These are phyloP conservation scores for Gonioctena quinquepunctata DNA, from an alignment of 1,140 invertebrate genomes.

Conservation along the genomic window DNA sequence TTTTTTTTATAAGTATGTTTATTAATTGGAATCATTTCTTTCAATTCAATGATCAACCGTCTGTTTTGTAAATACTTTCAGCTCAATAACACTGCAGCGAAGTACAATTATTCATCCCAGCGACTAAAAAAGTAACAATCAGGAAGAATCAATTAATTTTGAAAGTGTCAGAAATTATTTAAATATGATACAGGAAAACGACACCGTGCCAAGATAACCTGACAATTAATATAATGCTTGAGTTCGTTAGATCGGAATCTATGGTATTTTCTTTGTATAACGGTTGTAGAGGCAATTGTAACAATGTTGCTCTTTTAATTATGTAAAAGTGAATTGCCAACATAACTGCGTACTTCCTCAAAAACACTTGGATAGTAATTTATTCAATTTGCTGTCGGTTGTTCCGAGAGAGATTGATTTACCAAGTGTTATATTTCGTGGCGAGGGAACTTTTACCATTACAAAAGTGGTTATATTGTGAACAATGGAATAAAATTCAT, in stretches of 20 bases:
- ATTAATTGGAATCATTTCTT: too few species aligned
- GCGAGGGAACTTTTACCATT: too few species aligned
- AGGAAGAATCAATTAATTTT: background rate
- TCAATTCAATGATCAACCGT: too few species aligned
- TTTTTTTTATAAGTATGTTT: too few species aligned
- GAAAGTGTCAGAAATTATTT: background rate
- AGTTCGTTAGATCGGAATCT: background rate
- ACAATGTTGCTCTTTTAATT: background rate
- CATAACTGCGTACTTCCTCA: conserved; percentile 1
- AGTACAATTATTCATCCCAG: background rate
- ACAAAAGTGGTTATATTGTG: too few species aligned
- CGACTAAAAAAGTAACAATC: background rate
- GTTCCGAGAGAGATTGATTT: too few species aligned
- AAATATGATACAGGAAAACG: background rate
- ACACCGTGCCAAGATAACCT: conserved; percentile 3
- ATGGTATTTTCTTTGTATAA: background rate
- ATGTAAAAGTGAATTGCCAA: background rate
- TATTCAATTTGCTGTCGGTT: too few species aligned
- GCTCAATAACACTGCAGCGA: background rate
- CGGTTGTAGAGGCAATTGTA: background rate
- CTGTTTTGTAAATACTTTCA: background rate
- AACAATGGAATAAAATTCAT: too few species aligned
- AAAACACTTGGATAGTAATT: too few species aligned
- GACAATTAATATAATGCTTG: background rate
- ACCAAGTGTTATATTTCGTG: too few species aligned